Evolutionary conservation across 2,888 invertebrate genomes (phyloP).

Genomic region (Drosophila planitibia): DNA sequence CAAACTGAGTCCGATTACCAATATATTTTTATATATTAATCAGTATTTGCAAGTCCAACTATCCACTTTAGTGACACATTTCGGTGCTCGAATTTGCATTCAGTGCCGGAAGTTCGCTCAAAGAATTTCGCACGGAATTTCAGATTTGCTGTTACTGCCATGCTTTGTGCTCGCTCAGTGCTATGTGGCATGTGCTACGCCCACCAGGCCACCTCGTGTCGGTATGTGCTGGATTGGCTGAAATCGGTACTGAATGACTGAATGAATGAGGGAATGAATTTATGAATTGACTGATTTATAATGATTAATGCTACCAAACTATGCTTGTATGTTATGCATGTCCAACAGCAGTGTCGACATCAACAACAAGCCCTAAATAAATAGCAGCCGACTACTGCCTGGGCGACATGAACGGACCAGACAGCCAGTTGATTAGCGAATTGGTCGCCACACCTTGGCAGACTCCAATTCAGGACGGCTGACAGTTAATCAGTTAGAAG

Average conservation of each 20-base stretch:
- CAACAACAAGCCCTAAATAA: slow-evolving; percentile 21
- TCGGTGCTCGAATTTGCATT: slow-evolving; percentile 51
- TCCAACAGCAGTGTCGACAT: slow-evolving; percentile 38
- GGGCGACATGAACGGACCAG: not conserved
- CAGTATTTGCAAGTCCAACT: slow-evolving; percentile 1
- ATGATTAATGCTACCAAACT: slow-evolving; percentile 73
- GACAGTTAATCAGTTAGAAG: slow-evolving; percentile 56
- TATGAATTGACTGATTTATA: slow-evolving; percentile 76
- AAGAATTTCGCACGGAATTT: slow-evolving; percentile 72
- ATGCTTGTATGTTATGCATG: slow-evolving; percentile 32
- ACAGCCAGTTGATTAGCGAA: slow-evolving; percentile 6
- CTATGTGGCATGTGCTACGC: slow-evolving; percentile 7
- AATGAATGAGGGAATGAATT: slow-evolving; percentile 34
- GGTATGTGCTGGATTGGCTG: slow-evolving; percentile 40
- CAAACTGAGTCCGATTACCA: not conserved
- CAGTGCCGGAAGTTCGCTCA: slow-evolving; percentile 62
- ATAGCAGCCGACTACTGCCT: not conserved
- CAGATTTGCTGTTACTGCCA: slow-evolving; percentile 47
- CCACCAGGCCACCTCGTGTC: not conserved
- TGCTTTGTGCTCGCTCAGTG: slow-evolving; percentile 4
- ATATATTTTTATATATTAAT: not conserved
- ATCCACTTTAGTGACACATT: too few species aligned
- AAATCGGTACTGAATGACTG: slow-evolving; percentile 38
- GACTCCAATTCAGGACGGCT: slow-evolving; percentile 4
- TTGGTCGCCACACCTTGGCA: slow-evolving; percentile 26